These are phyloP conservation scores for Hyposmocoma kahamanoa DNA, from an alignment of 1,140 invertebrate genomes.

Conservation along the genomic window DNA sequence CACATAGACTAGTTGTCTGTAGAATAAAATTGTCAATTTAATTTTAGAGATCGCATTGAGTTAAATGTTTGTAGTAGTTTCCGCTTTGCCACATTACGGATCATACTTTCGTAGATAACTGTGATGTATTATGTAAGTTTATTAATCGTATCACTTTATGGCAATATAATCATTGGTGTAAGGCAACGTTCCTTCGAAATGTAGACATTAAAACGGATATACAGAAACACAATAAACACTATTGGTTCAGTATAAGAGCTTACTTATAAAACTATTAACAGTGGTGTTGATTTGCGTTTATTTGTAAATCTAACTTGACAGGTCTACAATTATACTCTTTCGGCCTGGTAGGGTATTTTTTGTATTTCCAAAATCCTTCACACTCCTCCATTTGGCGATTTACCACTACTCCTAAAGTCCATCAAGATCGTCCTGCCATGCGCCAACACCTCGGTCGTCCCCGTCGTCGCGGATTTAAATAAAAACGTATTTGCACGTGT, in stretches of 20 bases:
- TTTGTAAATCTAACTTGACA: no score
- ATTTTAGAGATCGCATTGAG: background rate
- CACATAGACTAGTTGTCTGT: background rate
- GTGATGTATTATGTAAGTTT: conserved; percentile 1
- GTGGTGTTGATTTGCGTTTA: no score
- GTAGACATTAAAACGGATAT: no score
- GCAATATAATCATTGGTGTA: conserved; percentile 2
- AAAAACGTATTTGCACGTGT: background rate
- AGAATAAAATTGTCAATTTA: background rate
- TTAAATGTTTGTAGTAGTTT: background rate
- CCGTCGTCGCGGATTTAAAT: background rate
- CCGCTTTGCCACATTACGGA: background rate
- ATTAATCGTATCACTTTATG: background rate
- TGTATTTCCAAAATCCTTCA: background rate
- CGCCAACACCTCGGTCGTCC: no score
- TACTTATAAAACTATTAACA: no score
- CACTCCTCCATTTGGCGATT: no score
- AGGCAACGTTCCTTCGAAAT: background rate
- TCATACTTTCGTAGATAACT: conserved; percentile 3
- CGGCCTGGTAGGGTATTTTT: no score
- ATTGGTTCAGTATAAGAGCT: no score
- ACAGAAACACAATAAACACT: no score
- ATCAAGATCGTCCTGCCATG: no score
- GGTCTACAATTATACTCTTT: no score
- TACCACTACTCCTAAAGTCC: no score